A percentile compares a stretch with the other conserved stretches of the same genome.
phyloP scores from a whole-genome alignment of 2,797 vertebrate species.

The Etheostoma perlongum region DNA sequence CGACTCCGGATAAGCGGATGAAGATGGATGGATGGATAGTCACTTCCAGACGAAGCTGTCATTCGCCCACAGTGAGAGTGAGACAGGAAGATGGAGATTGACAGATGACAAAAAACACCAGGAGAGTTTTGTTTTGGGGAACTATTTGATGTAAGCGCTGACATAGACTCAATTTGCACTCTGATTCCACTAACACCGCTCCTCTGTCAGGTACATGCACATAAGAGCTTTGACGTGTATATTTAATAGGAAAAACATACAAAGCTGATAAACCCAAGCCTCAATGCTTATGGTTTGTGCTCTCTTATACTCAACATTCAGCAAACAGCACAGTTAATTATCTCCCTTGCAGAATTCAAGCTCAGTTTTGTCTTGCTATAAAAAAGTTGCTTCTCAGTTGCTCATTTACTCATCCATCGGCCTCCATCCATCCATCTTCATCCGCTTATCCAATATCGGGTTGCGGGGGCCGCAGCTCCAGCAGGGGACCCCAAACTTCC shows the following conservation, averaged over 20 bases:
- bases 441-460: too few species aligned
- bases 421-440: too few species aligned
- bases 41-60: constrained; percentile 34
- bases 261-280: constrained; percentile 1
- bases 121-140: constrained; percentile 5
- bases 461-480: too few species aligned
- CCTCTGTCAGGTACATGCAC: constrained; percentile 5
- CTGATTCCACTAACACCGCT: constrained; percentile 2
- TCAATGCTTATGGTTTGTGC: background rate
- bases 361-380: constrained; percentile 12
- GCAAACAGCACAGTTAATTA: background rate
- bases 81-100: constrained; percentile 10
- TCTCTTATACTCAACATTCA: background rate
- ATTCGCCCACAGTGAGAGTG: constrained; percentile 15
- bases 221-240: constrained; percentile 3
- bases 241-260: constrained; percentile 24
- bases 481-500: too few species aligned
- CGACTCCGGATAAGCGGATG: too few species aligned
- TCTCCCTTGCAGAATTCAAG: background rate
- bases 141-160: constrained; percentile 24
- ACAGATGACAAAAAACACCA: background rate
- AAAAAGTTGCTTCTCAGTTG: constrained; percentile 11
- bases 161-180: constrained; percentile 23
- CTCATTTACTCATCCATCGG: background rate
- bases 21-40: too few species aligned